Evolutionary conservation across 2,797 vertebrate species (phyloP), one percentile per base, ranked within the genome.

Genomic region (Prionace glauca): DNA sequence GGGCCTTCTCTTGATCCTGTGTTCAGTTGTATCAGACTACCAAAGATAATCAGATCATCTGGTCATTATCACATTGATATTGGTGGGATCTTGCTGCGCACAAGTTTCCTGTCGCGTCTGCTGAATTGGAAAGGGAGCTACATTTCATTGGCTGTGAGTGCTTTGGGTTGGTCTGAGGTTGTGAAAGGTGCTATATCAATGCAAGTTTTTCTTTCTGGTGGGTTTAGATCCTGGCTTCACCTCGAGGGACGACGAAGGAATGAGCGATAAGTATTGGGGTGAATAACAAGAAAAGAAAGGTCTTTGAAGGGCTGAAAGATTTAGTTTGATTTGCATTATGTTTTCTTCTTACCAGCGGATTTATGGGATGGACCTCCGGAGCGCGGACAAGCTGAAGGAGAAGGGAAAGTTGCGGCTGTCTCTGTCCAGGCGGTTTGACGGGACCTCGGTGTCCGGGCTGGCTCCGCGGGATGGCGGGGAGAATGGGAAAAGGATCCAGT

Each of bases 281-380:
- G 69, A 71, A 71, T 71, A 18, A 71, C 26, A 72, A 29, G 4
- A 71, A 26, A 71, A 29, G 71, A 5, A 72, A 72, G 16, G 56
- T 1, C 1, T 36, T 16, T 2, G 36, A 20, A 7, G 20, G 87
- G 29, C 10, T 10, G 60, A 67, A 5, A 26, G 0, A 0, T n/a
- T 94, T n/a, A 7, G 20, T 67, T n/a, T 65, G 10, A 62, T 67
- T 74, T 74, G 4, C 45, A 11, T 29, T 24, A 1, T 56, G 29
- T 95, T 36, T 56, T 10, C 14, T 65, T 94, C 3, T 81, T n/a
- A 2, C 41, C 97, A 99, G 99, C 98, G 98, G 96, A 97, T 99
- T 95, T 99, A 99, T 96, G 97, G 98, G 96, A 99, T 99, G 99
- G 99, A 99, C 97, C 98, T 99, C 96, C 98, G 99, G 96, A 99